Evolutionary conservation across 2,888 invertebrate species (phyloP), one percentile per base, ranked within the genome.

Genomic region (Fragum fragum): DNA sequence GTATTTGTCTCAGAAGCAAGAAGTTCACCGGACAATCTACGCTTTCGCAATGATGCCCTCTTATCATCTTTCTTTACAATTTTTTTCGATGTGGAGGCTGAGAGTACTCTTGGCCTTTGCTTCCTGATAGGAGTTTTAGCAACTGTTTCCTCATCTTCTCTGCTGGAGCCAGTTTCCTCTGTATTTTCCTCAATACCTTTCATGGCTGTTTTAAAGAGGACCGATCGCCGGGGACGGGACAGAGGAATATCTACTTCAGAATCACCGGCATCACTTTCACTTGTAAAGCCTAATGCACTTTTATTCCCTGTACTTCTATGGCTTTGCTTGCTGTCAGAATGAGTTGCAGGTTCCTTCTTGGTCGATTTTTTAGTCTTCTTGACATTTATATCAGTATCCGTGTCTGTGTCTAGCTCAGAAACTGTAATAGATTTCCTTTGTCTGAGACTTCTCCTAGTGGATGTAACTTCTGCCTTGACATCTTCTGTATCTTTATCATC

Each of bases 71-170:
- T 79, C 70, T 68, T 68, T 14, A 63, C 75, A 14, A 21, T 59
- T 59, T 85, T 85, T 32, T 85, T 85, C 2, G 79, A 72, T 14
- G 85, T 85, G 9, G 85, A 82, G n/a, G 85, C 81, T n/a, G 85
- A 85, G 39, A 74, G 28, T 29, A 70, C 81, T 32, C 81, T 72
- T 32, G 66, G 39, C 9, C 42, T 59, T 28, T 28, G 29, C 28
- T 74, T 73, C 16, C 28, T 23, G 29, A 26, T 53, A 53, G 75
- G 55, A 16, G 57, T 71, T 14, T 47, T 53, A 16, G 55, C 18
- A 55, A 26, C 39, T n/a, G 59, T 28, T 16, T 76, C 52, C n/a
- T 61, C 61, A 39, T 78, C 72, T 57, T 70, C 74, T 1, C 59
- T 70, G 23, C 55, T 53, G 5, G 32, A 36, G 9, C 5, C 32